Percentiles rank a stretch among this genome's conserved stretches.
Evolutionary conservation across 2,888 invertebrate species (phyloP).

Genomic region (Allacma fusca): DNA sequence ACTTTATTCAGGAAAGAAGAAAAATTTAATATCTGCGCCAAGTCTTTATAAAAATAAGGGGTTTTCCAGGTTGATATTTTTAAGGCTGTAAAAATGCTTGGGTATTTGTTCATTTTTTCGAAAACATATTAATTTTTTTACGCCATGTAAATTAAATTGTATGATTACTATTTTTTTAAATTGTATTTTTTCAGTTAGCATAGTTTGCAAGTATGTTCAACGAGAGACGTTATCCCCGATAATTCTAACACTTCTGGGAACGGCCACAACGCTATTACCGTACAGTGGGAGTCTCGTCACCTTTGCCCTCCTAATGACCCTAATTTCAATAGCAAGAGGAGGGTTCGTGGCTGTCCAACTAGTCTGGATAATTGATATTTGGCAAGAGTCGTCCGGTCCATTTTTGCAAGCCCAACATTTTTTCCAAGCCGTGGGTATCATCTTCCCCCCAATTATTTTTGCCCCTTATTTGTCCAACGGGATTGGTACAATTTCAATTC

Average conservation of each 20-base stretch:
- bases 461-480: conserved; percentile 45
- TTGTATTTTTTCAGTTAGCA: conserved; percentile 35
- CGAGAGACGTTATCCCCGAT: conserved; percentile 43
- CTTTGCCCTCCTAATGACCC: conserved; percentile 43
- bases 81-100: too few relatives aligned
- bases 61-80: too few relatives aligned
- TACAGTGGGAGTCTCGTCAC: conserved; percentile 29
- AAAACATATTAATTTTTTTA: too few relatives aligned
- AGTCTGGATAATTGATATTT: conserved; percentile 56
- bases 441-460: conserved; percentile 47
- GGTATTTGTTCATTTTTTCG: too few relatives aligned
- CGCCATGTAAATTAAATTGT: too few relatives aligned
- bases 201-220: conserved; percentile 47
- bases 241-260: conserved; percentile 41
- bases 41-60: too few relatives aligned
- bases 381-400: conserved; percentile 47
- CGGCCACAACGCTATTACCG: conserved; percentile 41
- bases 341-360: conserved; percentile 52
- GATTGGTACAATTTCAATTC: neutral
- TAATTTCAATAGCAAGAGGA: conserved; percentile 45
- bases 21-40: too few relatives aligned
- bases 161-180: neutral
- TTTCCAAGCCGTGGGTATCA: conserved; percentile 46
- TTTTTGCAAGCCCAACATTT: conserved; percentile 55
- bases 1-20: too few relatives aligned